Evolutionary conservation across 2,113 vertebrate genomes (phyloP), one percentile per base, ranked within the genome.

Genomic region (Ameiurus melas): DNA sequence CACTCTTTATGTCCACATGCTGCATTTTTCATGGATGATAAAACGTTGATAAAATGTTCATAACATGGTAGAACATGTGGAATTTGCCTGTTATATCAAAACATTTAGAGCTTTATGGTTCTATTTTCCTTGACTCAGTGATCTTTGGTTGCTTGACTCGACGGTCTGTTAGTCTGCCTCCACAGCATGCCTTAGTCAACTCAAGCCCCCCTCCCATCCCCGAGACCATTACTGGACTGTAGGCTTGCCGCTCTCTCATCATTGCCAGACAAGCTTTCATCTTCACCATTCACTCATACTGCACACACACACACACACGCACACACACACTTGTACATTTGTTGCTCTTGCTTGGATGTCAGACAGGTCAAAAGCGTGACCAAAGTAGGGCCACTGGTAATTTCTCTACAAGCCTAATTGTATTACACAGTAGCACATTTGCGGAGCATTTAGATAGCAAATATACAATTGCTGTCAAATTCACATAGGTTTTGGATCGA

Each of bases 261-360:
- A 62, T 43, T 60, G 68, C 84, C 87, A 73, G 83, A 81, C 89
- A 84, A 86, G 90, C 92, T 92, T 91, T 92, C 90, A 92, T 92
- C 90, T 91, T 90, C 82, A 81, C 62, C 53, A 22, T 85, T 88
- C 86, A 80, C 57, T 75, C 64, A 79, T 68, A 51, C 78, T 60
- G 19, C 84, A 33, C 79, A 5, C 79, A 30, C 73, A 22, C 51
- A 12, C 62, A 68, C 47, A 47, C 47, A 47, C 84, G 33, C 79
- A 16, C 66, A 30, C 73, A 64, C 66, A 19, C 57, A n/a, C n/a
- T n/a, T n/a, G n/a, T n/a, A n/a, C 91, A 91, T 88, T 89, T 62
- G 75, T 89, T 91, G 86, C 62, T 51, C 8, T 43, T 62, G 66
- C 51, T 39, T 86, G 81, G 57, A 87, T 36, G 27, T 77, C 73